Percentiles rank a stretch among this genome's conserved stretches.
These are phyloP conservation scores for Allolobophora icterica DNA, from an alignment of 2,888 invertebrate species.

Conservation along the genomic window DNA sequence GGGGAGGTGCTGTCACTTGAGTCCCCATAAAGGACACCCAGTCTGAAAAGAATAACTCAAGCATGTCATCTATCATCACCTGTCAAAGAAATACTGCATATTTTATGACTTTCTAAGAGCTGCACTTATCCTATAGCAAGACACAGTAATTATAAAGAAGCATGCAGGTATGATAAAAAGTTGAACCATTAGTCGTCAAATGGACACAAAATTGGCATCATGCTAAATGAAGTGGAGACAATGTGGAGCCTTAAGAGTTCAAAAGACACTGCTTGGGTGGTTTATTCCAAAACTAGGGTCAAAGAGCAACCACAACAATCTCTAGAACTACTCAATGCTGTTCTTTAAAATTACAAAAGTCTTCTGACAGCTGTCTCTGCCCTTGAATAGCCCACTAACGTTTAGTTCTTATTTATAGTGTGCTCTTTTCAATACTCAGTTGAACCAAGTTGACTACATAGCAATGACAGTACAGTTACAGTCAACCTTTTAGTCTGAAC, in stretches of 20 bases:
- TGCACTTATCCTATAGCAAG: neutral
- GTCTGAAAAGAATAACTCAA: neutral
- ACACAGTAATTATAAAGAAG: too few relatives aligned
- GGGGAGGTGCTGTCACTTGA: neutral
- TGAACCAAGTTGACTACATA: neutral
- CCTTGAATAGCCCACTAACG: neutral
- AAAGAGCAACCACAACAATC: neutral
- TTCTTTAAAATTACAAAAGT: too few relatives aligned
- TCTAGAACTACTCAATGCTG: neutral
- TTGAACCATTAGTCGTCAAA: too few relatives aligned
- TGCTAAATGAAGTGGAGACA: too few relatives aligned
- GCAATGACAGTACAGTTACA: neutral
- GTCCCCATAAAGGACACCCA: neutral
- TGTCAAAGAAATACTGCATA: neutral
- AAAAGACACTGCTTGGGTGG: neutral
- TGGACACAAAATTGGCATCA: too few relatives aligned
- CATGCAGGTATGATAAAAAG: too few relatives aligned
- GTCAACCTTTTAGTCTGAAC: neutral
- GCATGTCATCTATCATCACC: neutral
- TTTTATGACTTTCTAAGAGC: slow-evolving; percentile 5
- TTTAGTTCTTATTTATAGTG: neutral
- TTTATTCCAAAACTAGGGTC: neutral
- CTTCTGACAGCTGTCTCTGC: neutral
- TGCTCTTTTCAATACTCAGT: neutral
- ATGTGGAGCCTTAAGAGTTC: too few relatives aligned